Evolutionary conservation across 2,888 invertebrate species (phyloP), one percentile per base, ranked within the genome.

Genomic region (Heteropelma amictum): DNA sequence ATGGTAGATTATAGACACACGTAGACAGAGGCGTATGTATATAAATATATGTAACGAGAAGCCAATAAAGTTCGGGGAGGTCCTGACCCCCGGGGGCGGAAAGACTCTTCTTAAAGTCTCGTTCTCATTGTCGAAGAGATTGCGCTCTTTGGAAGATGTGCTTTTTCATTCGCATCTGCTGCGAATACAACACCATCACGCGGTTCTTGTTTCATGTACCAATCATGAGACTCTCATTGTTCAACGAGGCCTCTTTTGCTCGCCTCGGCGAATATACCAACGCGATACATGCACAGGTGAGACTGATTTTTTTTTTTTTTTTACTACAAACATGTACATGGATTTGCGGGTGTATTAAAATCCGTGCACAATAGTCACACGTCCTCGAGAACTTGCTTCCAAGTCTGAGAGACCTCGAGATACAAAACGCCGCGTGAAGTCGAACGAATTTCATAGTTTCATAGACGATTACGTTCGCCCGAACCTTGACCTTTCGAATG

Each of bases 401-500:
- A 49, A 33, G 38, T 49, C 38, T 26, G 21, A 14, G 67, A 56
- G 45, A 56, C 45, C 19, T 58, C 35, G 35, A 47, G 23, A 14
- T 4, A 47, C 7, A 23, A 23, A n/a, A n/a, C n/a, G n/a, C n/a
- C 19, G 67, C 56, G 28, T 61, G 67, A 67, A 71, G 71, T 75
- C 63, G 75, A 61, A 71, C 71, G 75, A 71, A 21, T 71, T 75
- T 70, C 70, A 61, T 49, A 38, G 61, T 23, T 21, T 38, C 58
- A 35, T 30, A 17, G 26, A 30, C 42, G 28, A 65, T 54, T 71
- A 67, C 75, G 70, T n/a, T n/a, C 67, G 67, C 71, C 75, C 63
- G 67, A 75, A 75, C 75, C 75, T 75, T 75, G 75, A 75, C 70
- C 75, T 75, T 75, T 75, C 47, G 58, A 47, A 72, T 68, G 58